Conservation (phyloP, 2,797 vertebrate species). For the Chloroceryle inda region DNA sequence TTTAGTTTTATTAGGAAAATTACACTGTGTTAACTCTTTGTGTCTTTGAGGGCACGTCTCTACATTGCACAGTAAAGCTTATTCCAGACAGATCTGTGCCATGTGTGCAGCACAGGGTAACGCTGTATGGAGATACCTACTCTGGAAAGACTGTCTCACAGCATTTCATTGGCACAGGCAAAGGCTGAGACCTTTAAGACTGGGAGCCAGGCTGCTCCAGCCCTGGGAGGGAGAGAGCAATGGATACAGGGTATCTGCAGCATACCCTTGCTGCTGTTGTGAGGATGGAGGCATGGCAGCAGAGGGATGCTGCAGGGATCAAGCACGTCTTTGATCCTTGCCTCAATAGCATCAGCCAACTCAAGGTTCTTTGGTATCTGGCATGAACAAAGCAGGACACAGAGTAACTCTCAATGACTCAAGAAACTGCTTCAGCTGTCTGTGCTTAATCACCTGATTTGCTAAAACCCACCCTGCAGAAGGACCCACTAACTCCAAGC, state of each 20-base stretch:
- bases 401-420: not conserved
- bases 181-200: not conserved
- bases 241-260: not conserved
- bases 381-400: not conserved
- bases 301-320: not conserved
- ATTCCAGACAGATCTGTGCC: not conserved
- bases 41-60: constrained; percentile 35
- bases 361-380: rapidly evolving
- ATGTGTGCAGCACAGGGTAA: rapidly evolving
- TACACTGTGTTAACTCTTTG: constrained; percentile 79
- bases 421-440: not conserved
- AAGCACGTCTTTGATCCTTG: rapidly evolving
- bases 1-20: constrained; percentile 83
- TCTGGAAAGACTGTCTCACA: not conserved
- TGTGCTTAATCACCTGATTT: not conserved
- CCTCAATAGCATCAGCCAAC: not conserved
- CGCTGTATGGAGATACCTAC: not conserved
- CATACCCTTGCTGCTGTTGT: not conserved
- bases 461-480: not conserved
- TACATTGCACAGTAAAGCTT: not conserved
- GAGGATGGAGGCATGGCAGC: rapidly evolving
- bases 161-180: not conserved
- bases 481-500: not conserved
- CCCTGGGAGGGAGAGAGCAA: not conserved
- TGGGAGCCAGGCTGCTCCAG: not conserved